These are phyloP conservation scores for Narcine bancroftii DNA, from an alignment of 2,113 vertebrate genomes.

Conservation along the genomic window DNA sequence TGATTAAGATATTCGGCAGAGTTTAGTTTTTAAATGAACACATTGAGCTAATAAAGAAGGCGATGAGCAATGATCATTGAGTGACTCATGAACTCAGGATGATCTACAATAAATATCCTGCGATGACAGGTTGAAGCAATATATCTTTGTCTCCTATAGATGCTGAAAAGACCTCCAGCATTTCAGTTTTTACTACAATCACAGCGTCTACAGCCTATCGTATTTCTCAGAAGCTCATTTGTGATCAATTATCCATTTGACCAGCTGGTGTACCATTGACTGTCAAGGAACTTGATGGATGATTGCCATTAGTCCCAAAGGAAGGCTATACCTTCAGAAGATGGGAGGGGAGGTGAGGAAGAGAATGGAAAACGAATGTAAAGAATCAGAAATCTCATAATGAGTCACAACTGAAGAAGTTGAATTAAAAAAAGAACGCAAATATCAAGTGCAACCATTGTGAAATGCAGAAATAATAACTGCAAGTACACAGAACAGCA, in stretches of 20 bases:
- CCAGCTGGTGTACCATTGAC: background rate
- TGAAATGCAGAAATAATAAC: background rate
- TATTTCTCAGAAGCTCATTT: too few species aligned
- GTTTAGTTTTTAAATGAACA: background rate
- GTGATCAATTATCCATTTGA: background rate
- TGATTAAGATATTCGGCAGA: background rate
- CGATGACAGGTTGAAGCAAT: background rate
- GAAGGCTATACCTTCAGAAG: background rate
- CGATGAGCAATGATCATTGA: background rate
- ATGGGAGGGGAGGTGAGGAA: background rate
- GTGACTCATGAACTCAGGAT: background rate
- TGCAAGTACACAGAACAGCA: background rate
- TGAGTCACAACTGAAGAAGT: background rate
- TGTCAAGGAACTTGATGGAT: background rate
- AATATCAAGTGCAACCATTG: background rate
- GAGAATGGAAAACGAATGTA: too few species aligned
- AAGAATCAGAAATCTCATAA: background rate
- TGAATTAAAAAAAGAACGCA: background rate
- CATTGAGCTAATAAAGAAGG: background rate
- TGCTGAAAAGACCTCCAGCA: too few species aligned
- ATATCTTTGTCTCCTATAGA: too few species aligned
- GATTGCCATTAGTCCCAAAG: background rate
- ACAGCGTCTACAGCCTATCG: too few species aligned
- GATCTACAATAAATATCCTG: background rate
- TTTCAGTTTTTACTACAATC: too few species aligned